These are phyloP conservation scores for Harpalus rubripes DNA, from an alignment of 2,888 invertebrate genomes.

Conservation along the genomic window DNA sequence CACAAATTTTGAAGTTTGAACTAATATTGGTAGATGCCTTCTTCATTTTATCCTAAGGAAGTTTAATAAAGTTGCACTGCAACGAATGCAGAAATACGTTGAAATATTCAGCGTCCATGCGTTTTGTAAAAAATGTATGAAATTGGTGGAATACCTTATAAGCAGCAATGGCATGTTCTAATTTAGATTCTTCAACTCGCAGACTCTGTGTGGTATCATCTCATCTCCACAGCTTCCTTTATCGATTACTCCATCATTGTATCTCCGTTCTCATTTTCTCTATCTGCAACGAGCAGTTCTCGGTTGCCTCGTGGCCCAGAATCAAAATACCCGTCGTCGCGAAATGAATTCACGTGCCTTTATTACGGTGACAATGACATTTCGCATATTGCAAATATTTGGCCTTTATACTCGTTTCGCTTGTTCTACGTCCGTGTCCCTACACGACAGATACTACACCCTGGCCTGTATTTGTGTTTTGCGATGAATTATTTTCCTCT, in stretches of 20 bases:
- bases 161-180: too few relatives aligned
- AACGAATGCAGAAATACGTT: too few relatives aligned
- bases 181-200: too few relatives aligned
- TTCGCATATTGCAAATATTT: slow-evolving; percentile 50
- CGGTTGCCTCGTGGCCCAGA: not conserved
- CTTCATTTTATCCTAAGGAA: too few relatives aligned
- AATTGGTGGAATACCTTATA: too few relatives aligned
- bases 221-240: not conserved
- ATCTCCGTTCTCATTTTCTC: not conserved
- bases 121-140: too few relatives aligned
- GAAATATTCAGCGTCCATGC: too few relatives aligned
- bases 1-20: too few relatives aligned
- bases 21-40: too few relatives aligned
- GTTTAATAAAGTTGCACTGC: too few relatives aligned
- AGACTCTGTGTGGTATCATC: too few relatives aligned
- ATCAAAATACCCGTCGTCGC: slow-evolving; percentile 44
- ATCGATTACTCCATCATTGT: slow-evolving; percentile 2
- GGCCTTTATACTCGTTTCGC: slow-evolving; percentile 36
- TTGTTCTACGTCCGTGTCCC: not conserved
- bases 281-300: slow-evolving; percentile 7
- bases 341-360: slow-evolving; percentile 52
- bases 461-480: slow-evolving; percentile 10
- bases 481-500: slow-evolving; percentile 33
- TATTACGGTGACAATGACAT: slow-evolving; percentile 31
- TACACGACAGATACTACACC: slow-evolving; percentile 8